Evolutionary conservation across 2,888 invertebrate species (phyloP), one percentile per base, ranked within the genome.

Genomic region (Blastobasis lacticolella): DNA sequence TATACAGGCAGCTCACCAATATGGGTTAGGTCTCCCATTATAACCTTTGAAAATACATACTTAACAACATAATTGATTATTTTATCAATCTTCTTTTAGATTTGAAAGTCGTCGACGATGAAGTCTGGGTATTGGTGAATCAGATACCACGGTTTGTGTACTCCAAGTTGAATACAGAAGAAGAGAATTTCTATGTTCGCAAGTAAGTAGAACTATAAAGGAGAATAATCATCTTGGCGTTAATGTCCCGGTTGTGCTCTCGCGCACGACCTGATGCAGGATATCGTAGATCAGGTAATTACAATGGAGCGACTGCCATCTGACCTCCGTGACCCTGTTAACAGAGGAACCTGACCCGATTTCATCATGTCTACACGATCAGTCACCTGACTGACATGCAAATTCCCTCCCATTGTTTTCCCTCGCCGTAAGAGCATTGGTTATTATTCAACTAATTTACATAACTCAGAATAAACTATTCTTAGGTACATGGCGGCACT

Each of bases 111-210:
- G 88, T 88, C 48, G 84, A 87, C 0, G 87, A 90, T 4, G 88
- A 90, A 5, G 84, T 94, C 0, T 93, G 93, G 90, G 79, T 93
- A 0, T 76, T 94, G 51, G 90, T 90, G 0, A 94, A 94, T 62
- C 90, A 90, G 6, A 91, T 94, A 81, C 93, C 92, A 0, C 82
- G 82, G 8, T 93, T 92, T 59, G 84, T 93, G 5, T 93, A 91
- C 61, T 89, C 90, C 0, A 75, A 63, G 0, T 69, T 94, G 36
- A 82, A 93, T 60, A 73, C 87, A 0, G 79, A 84, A 36, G 76
- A 90, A 36, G 69, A 81, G 4, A 94, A 94, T 64, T 94, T 91
- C 68, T 90, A 90, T 48, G 75, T 93, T 9, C 90, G 73, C 55
- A 82, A 65, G 85, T 85, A 64, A 63, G 62, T 60, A 23, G 23